These are phyloP conservation scores for Caenorhabditis drosophilae DNA, from an alignment of 2,888 invertebrate genomes.

Conservation along the genomic window DNA sequence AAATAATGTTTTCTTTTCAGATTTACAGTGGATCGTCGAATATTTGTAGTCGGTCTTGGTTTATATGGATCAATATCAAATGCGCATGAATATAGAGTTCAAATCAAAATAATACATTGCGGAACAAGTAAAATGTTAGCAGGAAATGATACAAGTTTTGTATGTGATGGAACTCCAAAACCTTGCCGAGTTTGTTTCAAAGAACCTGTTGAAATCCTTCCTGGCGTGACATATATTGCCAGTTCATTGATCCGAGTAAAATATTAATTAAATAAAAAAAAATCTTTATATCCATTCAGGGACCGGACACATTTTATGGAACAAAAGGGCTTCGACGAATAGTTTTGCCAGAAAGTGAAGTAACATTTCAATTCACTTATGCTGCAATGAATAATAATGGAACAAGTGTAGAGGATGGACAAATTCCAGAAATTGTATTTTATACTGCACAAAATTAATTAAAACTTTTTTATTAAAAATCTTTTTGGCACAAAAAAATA, in stretches of 20 bases:
- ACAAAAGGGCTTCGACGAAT: conserved; percentile 81
- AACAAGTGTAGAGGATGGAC: conserved; percentile 84
- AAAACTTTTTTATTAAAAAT: background rate
- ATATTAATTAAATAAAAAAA: background rate
- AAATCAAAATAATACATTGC: conserved; percentile 74
- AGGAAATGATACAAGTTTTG: conserved; percentile 80
- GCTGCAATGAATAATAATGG: conserved; percentile 82
- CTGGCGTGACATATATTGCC: conserved; percentile 82
- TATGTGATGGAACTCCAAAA: conserved; percentile 82
- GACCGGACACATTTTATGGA: conserved; percentile 86
- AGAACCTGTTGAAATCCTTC: conserved; percentile 80
- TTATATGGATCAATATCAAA: conserved; percentile 84
- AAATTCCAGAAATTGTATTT: conserved; percentile 86
- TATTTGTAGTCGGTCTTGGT: conserved; percentile 84
- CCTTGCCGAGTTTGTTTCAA: conserved; percentile 74
- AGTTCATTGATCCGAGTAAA: conserved; percentile 77
- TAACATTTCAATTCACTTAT: conserved; percentile 80
- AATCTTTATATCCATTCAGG: conserved; percentile 72
- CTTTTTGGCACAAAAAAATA: background rate
- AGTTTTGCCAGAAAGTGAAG: conserved; percentile 73
- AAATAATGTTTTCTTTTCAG: conserved; percentile 70
- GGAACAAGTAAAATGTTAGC: conserved; percentile 80
- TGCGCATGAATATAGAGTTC: conserved; percentile 77
- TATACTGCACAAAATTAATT: conserved; percentile 65
- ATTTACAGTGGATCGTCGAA: conserved; percentile 81